phyloP scores from a whole-genome alignment of 2,113 vertebrate genomes.

The Microcebus murinus region DNA sequence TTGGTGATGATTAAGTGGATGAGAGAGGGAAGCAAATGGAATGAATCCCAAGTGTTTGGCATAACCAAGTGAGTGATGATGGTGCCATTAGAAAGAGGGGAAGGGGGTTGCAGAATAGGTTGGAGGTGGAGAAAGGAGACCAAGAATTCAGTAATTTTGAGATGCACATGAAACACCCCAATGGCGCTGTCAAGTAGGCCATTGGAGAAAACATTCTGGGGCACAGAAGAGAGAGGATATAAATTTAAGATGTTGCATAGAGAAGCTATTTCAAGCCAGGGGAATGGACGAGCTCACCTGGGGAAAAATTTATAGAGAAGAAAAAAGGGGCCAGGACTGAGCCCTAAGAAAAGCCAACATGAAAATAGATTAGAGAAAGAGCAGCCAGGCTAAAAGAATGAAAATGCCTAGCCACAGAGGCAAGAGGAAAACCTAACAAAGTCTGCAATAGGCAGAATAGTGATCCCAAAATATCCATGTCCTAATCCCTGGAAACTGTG shows the following conservation, averaged over 20 bases:
- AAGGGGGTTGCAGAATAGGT: neutral
- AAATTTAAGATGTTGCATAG: neutral
- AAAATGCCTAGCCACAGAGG: neutral
- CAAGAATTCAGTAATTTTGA: conserved; percentile 33
- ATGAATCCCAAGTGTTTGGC: neutral
- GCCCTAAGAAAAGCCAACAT: conserved; percentile 21
- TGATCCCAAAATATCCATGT: neutral
- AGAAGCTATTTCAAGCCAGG: neutral
- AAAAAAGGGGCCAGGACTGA: neutral
- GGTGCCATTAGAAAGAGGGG: neutral
- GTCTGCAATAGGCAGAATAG: neutral
- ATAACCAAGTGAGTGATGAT: neutral
- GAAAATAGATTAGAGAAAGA: neutral
- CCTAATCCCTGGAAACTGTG: neutral
- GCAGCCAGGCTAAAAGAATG: neutral
- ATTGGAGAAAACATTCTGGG: neutral
- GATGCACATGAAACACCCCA: neutral
- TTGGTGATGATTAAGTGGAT: neutral
- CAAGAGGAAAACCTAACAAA: neutral
- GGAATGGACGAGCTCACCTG: neutral
- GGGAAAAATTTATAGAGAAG: neutral
- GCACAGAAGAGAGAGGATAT: neutral
- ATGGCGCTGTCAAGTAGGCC: neutral
- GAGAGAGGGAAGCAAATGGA: neutral
- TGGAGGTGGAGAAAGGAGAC: neutral